These are phyloP conservation scores for Standfussiana lucernea DNA, from an alignment of 2,888 invertebrate species.

Conservation along the genomic window DNA sequence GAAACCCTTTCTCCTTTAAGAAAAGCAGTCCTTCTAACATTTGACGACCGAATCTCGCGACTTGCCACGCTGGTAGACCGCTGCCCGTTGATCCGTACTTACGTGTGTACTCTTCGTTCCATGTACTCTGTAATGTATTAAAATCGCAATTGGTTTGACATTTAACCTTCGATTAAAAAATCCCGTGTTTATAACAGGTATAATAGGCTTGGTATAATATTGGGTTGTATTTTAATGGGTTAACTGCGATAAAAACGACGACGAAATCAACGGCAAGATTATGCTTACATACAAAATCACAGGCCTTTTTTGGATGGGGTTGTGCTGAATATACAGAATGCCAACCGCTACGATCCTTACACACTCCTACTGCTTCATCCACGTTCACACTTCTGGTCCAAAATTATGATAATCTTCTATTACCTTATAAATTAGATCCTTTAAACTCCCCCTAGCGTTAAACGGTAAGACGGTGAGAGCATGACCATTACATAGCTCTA, in stretches of 20 bases:
- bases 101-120: slow-evolving; percentile 94
- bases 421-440: slow-evolving; percentile 97
- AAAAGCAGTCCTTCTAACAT: slow-evolving; percentile 96
- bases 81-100: slow-evolving; percentile 93
- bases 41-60: slow-evolving; percentile 96
- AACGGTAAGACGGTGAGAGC: slow-evolving; percentile 95
- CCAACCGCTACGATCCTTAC: not conserved
- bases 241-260: not conserved
- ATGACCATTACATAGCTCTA: slow-evolving; percentile 93
- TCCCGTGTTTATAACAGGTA: not conserved
- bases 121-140: slow-evolving; percentile 91
- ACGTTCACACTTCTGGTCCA: not conserved
- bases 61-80: slow-evolving; percentile 94
- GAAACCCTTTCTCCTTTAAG: slow-evolving; percentile 96
- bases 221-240: not conserved
- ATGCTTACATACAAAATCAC: not conserved
- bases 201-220: too few species aligned
- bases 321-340: not conserved
- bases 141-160: not conserved
- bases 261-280: not conserved
- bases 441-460: slow-evolving; percentile 96
- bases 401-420: slow-evolving; percentile 36
- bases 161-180: not conserved
- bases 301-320: not conserved
- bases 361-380: not conserved